Base-by-base conservation (phyloP, 1,140 invertebrate species). In the Drosophila sproati region DNA sequence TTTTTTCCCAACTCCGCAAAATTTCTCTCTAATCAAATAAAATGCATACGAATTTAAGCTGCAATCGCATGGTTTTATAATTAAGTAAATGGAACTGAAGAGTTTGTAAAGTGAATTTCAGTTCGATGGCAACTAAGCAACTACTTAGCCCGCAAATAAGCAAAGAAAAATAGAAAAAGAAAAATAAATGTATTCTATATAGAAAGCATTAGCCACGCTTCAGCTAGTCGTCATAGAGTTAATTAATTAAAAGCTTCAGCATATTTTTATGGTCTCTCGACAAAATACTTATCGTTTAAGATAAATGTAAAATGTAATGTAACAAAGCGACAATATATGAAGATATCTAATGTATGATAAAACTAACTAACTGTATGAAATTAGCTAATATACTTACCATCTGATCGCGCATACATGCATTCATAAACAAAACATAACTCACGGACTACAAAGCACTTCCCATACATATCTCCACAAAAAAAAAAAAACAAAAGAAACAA, bases 301-400 rank as follows among this genome's bases (percentile, higher is more conserved):
- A 72, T 80, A 39, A 72, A 72, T 89, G 83, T 87, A 87, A 88
- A 88, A 77, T 86, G 82, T 86, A 86, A 87, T 87, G 82, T 86
- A 88, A 87, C 77, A 82, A 82, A 87, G 66, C 76, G 83, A 87
- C 82, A 86, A 86, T 86, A 86, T 86, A 86, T 86, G 70, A 87
- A 78, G 70, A 78, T 78, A 86, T 86, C 67, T 76, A 78, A 70
- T 87, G 82, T 87, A 87, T 73, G 52, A 87, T 87, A 87, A 77
- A 35, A 75, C 39, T 63, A 55, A 75, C 52, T 35, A 50, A 52
- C 43, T 71, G 34, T 68, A 68, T 32, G 35, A 59, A 59, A 66
- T 43, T 64, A 63, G 69, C 60, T 45, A 73, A 73, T 68, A 34
- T 39, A 52, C 43, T 45, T 55, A 72, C 32, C 67, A 71, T 52